Base-by-base conservation (phyloP, 2,113 vertebrate species). In the Lampris megalopsis region DNA sequence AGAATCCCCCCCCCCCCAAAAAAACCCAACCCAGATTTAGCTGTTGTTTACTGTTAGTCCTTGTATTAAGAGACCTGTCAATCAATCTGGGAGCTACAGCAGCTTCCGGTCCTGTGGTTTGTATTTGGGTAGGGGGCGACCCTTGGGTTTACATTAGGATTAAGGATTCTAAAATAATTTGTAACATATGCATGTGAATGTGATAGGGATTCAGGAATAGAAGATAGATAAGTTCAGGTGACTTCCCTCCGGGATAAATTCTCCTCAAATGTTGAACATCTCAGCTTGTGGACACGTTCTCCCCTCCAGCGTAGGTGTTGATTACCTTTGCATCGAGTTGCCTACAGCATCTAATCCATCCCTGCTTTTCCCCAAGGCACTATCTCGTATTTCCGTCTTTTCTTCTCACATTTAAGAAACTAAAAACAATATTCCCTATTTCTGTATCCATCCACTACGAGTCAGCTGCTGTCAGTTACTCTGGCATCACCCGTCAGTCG, bases 381-480 rank as follows among this genome's bases (percentile, higher is more conserved):
- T 71, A 75, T 72, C 63, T 71, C 59, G 70, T 65, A 62, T 73
- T 77, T 78, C 45, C 57, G 47, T 81, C 42, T 78, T 59, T n/a
- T 71, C 61, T 42, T 56, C 84, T 67, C 47, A 59, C 57, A 24
- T 35, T 54, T 54, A 24, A 68, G 78, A 62, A 24, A 82, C 64
- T 56, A 9, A 8, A 56, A 57, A 49, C 66, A 49, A 7, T 24
- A 11, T 45, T 60, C 2, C 41, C 43, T 35, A 24, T 24, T 73
- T 72, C 42, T 63, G 13, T 43, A 62, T 66, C 48, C 63, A 61
- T 63, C 61, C 64, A 54, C 69, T 66, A 13, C 10, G 40, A n/a
- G 40, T 41, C 42, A 35, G 61, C 41, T 7, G 6, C n/a, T 73
- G 24, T 61, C 41, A 75, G 54, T 68, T 47, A 68, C 68, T 63